These are phyloP conservation scores for Drosophila greeni DNA, from an alignment of 2,888 invertebrate genomes.

Conservation along the genomic window DNA sequence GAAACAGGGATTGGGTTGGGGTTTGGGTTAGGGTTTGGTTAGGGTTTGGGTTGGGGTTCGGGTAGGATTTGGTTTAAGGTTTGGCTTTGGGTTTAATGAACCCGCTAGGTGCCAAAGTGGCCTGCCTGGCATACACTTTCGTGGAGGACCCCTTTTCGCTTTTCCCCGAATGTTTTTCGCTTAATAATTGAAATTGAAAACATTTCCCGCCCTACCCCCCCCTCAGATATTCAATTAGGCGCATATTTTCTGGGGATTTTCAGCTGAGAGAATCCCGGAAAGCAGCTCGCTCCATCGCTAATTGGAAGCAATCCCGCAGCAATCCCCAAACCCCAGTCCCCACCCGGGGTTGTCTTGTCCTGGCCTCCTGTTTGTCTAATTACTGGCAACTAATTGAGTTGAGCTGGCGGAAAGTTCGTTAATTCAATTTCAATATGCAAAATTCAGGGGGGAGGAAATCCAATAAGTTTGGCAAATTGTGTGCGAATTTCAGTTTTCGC, in stretches of 20 bases:
- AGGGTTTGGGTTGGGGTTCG: slow-evolving; percentile 1
- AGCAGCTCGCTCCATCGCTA: slow-evolving; percentile 46
- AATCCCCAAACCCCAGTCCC: slow-evolving; percentile 21
- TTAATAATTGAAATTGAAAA: slow-evolving; percentile 70
- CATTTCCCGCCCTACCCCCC: slow-evolving; percentile 25
- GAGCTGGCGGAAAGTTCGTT: slow-evolving; percentile 29
- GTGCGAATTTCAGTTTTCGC: slow-evolving; percentile 25
- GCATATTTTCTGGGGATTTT: slow-evolving; percentile 63
- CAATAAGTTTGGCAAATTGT: slow-evolving; percentile 34
- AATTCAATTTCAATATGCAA: slow-evolving; percentile 57
- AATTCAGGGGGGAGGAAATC: slow-evolving; percentile 30
- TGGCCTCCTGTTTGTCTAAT: slow-evolving; percentile 55
- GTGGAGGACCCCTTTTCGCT: not conserved
- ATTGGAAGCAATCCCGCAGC: slow-evolving; percentile 47
- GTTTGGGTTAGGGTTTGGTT: slow-evolving; percentile 18
- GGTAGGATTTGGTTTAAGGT: too few relatives aligned
- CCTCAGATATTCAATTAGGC: slow-evolving; percentile 58
- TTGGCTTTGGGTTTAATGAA: slow-evolving; percentile 61
- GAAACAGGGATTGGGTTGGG: slow-evolving; percentile 5
- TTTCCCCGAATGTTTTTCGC: not conserved
- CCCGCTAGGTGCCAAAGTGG: slow-evolving; percentile 60
- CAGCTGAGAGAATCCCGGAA: slow-evolving; percentile 13
- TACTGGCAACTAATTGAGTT: slow-evolving; percentile 61
- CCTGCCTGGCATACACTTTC: slow-evolving; percentile 28
- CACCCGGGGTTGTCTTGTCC: slow-evolving; percentile 15